These are phyloP conservation scores for Enteromius viviparus DNA, from an alignment of 2,797 vertebrate species.

Conservation along the genomic window DNA sequence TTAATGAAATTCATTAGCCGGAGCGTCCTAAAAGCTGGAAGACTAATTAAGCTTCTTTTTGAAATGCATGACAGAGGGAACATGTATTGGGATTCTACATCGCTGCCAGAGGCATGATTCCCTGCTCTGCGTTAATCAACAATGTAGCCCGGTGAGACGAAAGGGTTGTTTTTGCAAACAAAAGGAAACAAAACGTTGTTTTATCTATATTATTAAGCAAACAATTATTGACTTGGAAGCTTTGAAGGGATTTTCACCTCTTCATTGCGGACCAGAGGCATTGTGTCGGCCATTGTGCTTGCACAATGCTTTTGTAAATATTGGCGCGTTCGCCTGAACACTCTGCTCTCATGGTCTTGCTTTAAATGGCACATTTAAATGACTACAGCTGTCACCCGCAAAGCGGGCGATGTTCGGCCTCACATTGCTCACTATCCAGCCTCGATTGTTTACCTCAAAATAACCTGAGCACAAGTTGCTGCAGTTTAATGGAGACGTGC, in stretches of 20 bases:
- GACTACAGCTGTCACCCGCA: slow-evolving; percentile 33
- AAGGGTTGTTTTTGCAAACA: slow-evolving; percentile 1
- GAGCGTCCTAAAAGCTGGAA: slow-evolving; percentile 48
- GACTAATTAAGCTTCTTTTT: slow-evolving; percentile 59
- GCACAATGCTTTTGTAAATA: slow-evolving; percentile 50
- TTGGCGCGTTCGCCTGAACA: slow-evolving; percentile 34
- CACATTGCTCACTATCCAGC: slow-evolving; percentile 13
- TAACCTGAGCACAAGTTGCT: slow-evolving; percentile 47
- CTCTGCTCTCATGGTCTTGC: slow-evolving; percentile 30
- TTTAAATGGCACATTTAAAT: slow-evolving; percentile 42
- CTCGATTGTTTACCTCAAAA: slow-evolving; percentile 49
- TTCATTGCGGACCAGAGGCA: slow-evolving; percentile 27
- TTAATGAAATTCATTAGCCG: slow-evolving; percentile 61
- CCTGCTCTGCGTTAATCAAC: slow-evolving; percentile 12
- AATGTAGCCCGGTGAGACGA: slow-evolving; percentile 2
- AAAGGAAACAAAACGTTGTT: slow-evolving; percentile 27
- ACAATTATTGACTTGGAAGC: slow-evolving; percentile 27
- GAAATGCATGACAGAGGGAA: slow-evolving; percentile 51
- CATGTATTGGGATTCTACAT: slow-evolving; percentile 36
- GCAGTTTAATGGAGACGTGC: slow-evolving; percentile 45
- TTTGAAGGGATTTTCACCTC: slow-evolving; percentile 29
- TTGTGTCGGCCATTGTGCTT: slow-evolving; percentile 9
- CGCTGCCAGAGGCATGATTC: slow-evolving; percentile 28
- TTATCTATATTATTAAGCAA: slow-evolving; percentile 43
- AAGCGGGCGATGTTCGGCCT: slow-evolving; percentile 18